Percentiles rank a stretch among this genome's conserved stretches.
Conservation (phyloP, 2,797 vertebrate species). For the Bradypus variegatus region DNA sequence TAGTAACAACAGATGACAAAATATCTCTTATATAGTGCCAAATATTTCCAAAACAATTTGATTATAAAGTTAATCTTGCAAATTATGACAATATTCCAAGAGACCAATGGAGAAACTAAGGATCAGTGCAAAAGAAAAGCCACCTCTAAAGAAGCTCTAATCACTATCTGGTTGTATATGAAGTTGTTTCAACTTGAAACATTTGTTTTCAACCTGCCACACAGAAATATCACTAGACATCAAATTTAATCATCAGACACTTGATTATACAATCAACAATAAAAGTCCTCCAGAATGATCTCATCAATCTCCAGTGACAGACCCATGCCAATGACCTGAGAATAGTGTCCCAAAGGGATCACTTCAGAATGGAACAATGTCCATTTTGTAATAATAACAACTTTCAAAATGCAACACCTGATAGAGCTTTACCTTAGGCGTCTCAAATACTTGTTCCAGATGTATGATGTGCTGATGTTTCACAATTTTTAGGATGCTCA, state of each 20-base stretch:
- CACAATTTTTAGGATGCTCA: slow-evolving; percentile 84
- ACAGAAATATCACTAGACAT: slow-evolving; percentile 33
- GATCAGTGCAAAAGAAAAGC: background rate
- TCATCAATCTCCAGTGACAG: slow-evolving; percentile 47
- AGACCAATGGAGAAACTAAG: slow-evolving; percentile 10
- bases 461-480: slow-evolving; percentile 85
- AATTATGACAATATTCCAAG: background rate
- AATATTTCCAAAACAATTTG: background rate
- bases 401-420: background rate
- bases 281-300: slow-evolving; percentile 43
- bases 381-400: slow-evolving; percentile 29
- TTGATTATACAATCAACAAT: slow-evolving; percentile 53
- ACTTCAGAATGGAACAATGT: slow-evolving; percentile 13
- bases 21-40: background rate
- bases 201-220: slow-evolving; percentile 43
- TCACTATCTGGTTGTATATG: background rate
- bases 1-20: background rate
- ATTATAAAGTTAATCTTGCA: slow-evolving; percentile 1
- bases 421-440: slow-evolving; percentile 77
- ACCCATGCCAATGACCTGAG: slow-evolving; percentile 31
- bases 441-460: slow-evolving; percentile 84
- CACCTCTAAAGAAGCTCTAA: background rate
- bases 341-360: background rate
- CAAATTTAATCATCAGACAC: slow-evolving; percentile 32
- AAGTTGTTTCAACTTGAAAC: slow-evolving; percentile 35